Percentiles rank a stretch among this genome's conserved stretches.
Conservation (phyloP, 2,113 vertebrate genomes). For the Pangasianodon gigas region DNA sequence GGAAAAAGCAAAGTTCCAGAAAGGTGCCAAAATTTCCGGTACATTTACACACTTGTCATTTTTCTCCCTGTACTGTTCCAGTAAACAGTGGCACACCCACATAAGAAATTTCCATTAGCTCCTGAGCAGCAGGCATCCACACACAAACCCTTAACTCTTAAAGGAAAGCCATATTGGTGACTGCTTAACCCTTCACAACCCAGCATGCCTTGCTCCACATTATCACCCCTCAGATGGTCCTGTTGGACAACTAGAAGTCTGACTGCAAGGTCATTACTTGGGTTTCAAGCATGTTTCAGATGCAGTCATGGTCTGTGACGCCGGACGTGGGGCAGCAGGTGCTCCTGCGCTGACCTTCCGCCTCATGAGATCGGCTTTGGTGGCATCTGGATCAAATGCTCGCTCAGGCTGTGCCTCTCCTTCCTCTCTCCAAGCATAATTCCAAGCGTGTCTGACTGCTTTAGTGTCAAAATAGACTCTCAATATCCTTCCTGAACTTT, state of each 20-base stretch:
- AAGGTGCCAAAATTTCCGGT: neutral
- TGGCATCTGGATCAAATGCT: conserved; percentile 78
- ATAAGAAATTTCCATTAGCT: conserved; percentile 78
- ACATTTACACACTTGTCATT: conserved; percentile 2
- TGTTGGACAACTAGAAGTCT: conserved; percentile 63
- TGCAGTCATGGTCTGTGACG: neutral
- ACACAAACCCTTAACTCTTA: conserved; percentile 42
- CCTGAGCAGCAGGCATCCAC: conserved; percentile 51
- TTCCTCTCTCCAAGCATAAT: conserved; percentile 57
- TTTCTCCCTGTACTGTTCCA: conserved; percentile 23
- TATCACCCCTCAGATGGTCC: conserved; percentile 66
- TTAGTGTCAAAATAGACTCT: conserved; percentile 69
- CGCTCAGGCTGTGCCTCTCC: conserved; percentile 53
- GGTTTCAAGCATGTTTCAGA: neutral
- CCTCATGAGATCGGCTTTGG: conserved; percentile 77
- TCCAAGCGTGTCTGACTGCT: conserved; percentile 75
- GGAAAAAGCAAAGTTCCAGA: neutral
- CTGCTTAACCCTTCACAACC: conserved; percentile 55
- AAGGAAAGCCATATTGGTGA: conserved; percentile 57
- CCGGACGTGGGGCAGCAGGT: conserved; percentile 62
- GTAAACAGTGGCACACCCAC: conserved; percentile 37
- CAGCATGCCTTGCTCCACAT: conserved; percentile 63
- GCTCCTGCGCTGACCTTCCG: conserved; percentile 75
- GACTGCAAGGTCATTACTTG: conserved; percentile 55
- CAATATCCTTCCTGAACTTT: neutral